Conservation (phyloP, 2,797 vertebrate genomes). For the Hydrophis major region DNA sequence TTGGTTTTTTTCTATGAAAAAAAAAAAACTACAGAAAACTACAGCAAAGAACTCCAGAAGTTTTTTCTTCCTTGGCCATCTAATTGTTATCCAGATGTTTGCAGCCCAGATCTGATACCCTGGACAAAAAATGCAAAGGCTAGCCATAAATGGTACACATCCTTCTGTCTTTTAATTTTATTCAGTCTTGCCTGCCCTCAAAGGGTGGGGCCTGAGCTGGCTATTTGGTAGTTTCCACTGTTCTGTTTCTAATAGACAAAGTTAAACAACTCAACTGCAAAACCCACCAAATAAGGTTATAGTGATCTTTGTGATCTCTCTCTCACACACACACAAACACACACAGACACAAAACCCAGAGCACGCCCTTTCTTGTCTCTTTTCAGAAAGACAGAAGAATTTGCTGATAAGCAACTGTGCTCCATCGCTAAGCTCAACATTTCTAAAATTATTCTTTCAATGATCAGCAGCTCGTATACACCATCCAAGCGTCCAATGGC, state of each 20-base stretch:
- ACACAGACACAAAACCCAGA: neutral
- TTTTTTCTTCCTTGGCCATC: neutral
- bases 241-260: neutral
- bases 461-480: neutral
- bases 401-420: neutral
- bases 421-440: neutral
- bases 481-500: neutral
- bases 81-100: neutral
- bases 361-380: neutral
- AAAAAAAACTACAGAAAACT: neutral
- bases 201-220: neutral
- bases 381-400: neutral
- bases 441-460: neutral
- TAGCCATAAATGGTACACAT: neutral
- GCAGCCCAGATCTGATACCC: neutral
- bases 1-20: neutral
- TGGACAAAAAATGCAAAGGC: neutral
- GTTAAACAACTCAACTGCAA: neutral
- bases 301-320: neutral
- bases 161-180: neutral
- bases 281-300: neutral
- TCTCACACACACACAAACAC: neutral
- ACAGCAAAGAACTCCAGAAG: neutral
- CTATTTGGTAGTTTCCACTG: neutral
- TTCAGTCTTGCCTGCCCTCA: neutral